Evolutionary conservation across 2,113 vertebrate genomes (phyloP).

Genomic region (Tetrax tetrax): DNA sequence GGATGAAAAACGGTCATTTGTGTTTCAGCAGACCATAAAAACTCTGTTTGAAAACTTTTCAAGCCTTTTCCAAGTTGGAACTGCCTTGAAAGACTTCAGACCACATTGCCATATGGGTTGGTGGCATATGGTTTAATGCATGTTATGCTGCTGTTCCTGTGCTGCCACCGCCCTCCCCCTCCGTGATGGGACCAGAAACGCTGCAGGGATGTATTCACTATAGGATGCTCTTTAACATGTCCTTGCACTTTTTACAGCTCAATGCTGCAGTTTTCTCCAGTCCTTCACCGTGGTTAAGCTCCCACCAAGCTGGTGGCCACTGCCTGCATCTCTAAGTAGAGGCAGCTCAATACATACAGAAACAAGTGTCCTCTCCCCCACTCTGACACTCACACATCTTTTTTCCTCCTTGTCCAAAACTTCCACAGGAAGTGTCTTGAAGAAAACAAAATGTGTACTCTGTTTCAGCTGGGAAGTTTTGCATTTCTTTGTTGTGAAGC

Average conservation of each 20-base stretch:
- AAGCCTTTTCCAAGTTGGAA: neutral
- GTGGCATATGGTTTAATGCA: neutral
- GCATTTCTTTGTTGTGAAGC: neutral
- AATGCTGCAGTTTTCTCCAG: neutral
- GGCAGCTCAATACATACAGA: neutral
- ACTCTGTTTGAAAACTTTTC: neutral
- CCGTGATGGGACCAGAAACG: neutral
- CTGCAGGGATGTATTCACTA: neutral
- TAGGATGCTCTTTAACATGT: neutral
- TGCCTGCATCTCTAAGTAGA: neutral
- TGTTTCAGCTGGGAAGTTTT: neutral
- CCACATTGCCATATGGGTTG: neutral
- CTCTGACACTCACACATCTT: accelerated
- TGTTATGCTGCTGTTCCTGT: neutral
- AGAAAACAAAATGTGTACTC: neutral
- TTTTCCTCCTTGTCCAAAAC: neutral
- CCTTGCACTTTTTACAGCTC: neutral
- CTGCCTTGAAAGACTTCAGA: neutral
- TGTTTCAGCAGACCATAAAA: constrained; percentile 41
- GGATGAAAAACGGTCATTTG: neutral
- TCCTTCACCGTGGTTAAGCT: accelerated
- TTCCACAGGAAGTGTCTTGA: neutral
- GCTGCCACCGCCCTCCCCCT: neutral
- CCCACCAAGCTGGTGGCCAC: neutral
- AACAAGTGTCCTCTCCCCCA: neutral